Conservation (phyloP, 1,140 invertebrate species). For the Sarcophaga peregrina region DNA sequence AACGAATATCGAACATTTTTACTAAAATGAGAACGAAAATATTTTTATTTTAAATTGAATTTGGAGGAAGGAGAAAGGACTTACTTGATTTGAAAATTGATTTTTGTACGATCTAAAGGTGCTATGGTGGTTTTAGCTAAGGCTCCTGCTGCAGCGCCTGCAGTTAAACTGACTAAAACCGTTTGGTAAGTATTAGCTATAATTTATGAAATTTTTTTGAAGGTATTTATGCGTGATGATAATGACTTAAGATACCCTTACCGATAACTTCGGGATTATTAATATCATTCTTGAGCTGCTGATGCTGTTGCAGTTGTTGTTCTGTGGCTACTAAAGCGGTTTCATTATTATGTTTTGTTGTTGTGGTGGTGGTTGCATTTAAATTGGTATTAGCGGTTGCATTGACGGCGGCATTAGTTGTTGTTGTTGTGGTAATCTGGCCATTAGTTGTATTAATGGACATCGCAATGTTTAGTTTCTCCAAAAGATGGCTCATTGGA, state of each 20-base stretch:
- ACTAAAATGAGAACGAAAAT: conserved; percentile 57
- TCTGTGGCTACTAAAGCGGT: neutral
- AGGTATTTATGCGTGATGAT: too few species aligned
- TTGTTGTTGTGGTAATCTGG: conserved; percentile 55
- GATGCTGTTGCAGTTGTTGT: conserved; percentile 6
- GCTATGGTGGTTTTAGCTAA: conserved; percentile 96
- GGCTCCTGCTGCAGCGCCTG: conserved; percentile 91
- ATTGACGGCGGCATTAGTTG: conserved; percentile 42
- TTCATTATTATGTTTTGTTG: conserved; percentile 1
- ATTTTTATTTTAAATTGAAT: conserved; percentile 15
- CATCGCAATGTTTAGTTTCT: conserved; percentile 65
- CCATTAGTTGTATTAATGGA: conserved; percentile 57
- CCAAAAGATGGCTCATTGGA: conserved; percentile 65
- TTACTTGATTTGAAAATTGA: conserved; percentile 93
- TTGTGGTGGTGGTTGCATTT: neutral
- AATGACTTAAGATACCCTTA: neutral
- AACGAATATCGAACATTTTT: conserved; percentile 81
- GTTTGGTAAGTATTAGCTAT: conserved; percentile 48
- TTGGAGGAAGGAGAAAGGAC: conserved; percentile 40
- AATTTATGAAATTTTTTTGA: neutral
- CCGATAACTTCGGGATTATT: neutral
- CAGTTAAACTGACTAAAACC: conserved; percentile 77
- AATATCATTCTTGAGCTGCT: neutral
- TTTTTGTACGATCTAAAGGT: conserved; percentile 96
- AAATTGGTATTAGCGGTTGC: conserved; percentile 44